Evolutionary conservation across 2,888 invertebrate species (phyloP), one percentile per base, ranked within the genome.

Genomic region (Platerodrilus igneus): DNA sequence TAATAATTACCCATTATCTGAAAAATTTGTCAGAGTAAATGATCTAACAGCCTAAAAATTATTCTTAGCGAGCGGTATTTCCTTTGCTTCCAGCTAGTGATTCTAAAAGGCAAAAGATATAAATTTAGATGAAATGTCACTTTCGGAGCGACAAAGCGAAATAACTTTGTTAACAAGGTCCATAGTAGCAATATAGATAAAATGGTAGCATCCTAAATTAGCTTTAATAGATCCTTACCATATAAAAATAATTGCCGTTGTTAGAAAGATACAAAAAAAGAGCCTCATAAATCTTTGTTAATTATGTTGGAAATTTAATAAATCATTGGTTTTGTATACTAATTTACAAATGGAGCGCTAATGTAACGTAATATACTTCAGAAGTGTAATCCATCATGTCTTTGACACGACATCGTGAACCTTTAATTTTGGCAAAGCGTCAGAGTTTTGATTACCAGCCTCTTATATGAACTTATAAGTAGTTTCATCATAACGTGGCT

Each of bases 121-220:
- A n/a, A n/a, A n/a, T n/a, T n/a, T n/a, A n/a, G n/a, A n/a, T n/a
- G 46, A 50, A 48, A 48, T 42, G 46, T 48, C 46, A 43, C 32
- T 44, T 44, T 41, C 22, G 23, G 30, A 42, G 48, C 48, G 51
- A 51, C 51, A 51, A 51, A 48, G 45, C 25, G 23, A 32, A 45
- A 48, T 41, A 32, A 47, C 40, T 45, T n/a, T 48, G 51, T 51
- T 51, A 51, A 51, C 48, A 51, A 45, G 40, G 42, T 37, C 25
- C 38, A 42, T 48, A 50, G 48, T 51, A 41, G 48, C 37, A 45
- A 48, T 51, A 48, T 51, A 48, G 47, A 40, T 44, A 48, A 38
- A 46, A 48, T 19, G 39, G 51, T 47, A 44, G 41, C 48, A 46
- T 48, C 47, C 48, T 41, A 27, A 41, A 41, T 48, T 51, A 47